Evolutionary conservation across 2,113 vertebrate species (phyloP).

Genomic region (Malurus alboscapulatus): DNA sequence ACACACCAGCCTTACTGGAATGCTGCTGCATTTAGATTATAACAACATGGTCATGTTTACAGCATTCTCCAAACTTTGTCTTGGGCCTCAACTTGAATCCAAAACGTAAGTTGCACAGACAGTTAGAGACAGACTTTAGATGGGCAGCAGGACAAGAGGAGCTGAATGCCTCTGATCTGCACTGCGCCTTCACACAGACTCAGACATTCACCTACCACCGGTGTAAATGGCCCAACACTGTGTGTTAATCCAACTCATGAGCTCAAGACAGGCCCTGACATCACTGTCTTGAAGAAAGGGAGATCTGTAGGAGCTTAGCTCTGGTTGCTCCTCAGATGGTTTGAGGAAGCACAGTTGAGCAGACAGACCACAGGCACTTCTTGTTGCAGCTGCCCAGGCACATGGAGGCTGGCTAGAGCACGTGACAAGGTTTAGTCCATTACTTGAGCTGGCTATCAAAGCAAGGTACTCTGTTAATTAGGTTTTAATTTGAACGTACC

Average conservation of each 20-base stretch:
- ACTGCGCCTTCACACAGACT: neutral
- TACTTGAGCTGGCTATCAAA: neutral
- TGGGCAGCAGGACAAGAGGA: neutral
- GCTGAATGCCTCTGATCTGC: neutral
- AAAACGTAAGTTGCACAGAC: neutral
- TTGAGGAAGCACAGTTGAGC: accelerated
- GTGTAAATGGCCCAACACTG: neutral
- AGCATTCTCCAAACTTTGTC: neutral
- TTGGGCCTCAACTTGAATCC: neutral
- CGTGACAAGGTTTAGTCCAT: neutral
- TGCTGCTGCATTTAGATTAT: neutral
- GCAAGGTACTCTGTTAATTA: neutral
- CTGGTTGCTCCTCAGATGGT: neutral
- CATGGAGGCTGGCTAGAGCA: accelerated
- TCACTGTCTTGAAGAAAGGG: neutral
- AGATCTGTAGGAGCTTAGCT: neutral
- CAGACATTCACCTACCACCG: accelerated
- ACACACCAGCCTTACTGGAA: accelerated
- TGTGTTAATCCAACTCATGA: neutral
- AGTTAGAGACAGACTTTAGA: neutral
- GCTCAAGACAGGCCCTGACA: neutral
- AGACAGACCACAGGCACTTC: neutral
- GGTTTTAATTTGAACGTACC: neutral
- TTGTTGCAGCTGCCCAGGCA: neutral
- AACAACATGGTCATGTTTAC: neutral